Base-by-base conservation (phyloP, 2,113 vertebrate genomes). In the Apteryx owenii region DNA sequence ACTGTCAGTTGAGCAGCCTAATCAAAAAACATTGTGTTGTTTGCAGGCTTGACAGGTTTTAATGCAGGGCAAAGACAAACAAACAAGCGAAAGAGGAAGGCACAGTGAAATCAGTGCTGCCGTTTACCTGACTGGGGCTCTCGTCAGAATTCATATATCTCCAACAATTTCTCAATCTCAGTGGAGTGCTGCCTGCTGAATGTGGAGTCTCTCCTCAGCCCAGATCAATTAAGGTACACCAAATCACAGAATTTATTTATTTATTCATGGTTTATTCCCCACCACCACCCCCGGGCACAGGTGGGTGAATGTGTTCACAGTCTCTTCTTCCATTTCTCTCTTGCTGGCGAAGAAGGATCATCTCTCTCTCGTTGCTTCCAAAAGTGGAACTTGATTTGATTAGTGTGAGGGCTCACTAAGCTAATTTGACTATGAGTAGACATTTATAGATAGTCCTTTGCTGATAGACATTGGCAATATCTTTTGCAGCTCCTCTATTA, bases 311-410 rank as follows among this genome's bases (percentile, higher is more conserved):
- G 22, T 0, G 4, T 65, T 71, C 82, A 61, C 28, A 33, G 8
- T 75, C 56, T 51, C 31, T 15, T 31, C 17, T 36, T 26, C 56
- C 1, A 21, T 25, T 22, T 83, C 23, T 10, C 68, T 85, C 20
- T 81, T 21, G 7, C 29, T 44, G 8, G 8, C 40, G 79, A 53
- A 89, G 84, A 88, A 93, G 80, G 71, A 93, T 93, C 60, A 18
- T 54, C 23, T 93, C 60, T 95, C n/a, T 84, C 62, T 75, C 73
- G 75, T 18, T 72, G 20, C n/a, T 91, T 53, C 53, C 48, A 81
- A 72, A 96, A 95, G 9, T 15, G 38, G 53, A 82, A 81, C 87
- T 96, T 95, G 83, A 96, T 96, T 92, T 93, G 83, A 96, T 96
- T 95, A 96, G 95, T 26, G 75, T 80, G 58, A 77, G 91, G 81